phyloP scores from a whole-genome alignment of 2,113 vertebrate species.

The Thalassarche chlororhynchos region DNA sequence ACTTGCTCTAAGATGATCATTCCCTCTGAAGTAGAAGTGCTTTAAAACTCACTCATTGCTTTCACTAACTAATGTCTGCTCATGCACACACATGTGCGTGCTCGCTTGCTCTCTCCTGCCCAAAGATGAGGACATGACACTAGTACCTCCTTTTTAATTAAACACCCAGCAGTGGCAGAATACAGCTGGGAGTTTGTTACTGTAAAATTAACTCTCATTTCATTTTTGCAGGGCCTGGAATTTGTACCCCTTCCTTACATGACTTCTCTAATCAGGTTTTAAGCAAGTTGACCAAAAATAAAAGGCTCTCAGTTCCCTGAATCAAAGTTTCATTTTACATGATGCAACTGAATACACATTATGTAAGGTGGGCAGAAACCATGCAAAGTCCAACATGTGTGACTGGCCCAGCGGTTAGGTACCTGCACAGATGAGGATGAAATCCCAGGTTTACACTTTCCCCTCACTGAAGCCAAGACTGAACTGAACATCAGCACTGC shows the following conservation, averaged over 20 bases:
- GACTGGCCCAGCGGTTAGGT: rapidly evolving
- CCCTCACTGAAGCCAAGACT: background rate
- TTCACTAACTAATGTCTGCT: no score
- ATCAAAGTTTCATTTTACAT: background rate
- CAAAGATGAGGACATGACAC: background rate
- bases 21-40: background rate
- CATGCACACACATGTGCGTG: rapidly evolving
- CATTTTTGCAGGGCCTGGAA: background rate
- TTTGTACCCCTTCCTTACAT: background rate
- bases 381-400: rapidly evolving
- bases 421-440: rapidly evolving
- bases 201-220: background rate
- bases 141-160: background rate
- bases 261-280: background rate
- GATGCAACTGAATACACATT: no score
- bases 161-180: background rate
- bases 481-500: background rate
- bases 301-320: background rate
- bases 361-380: background rate
- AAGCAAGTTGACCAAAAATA: background rate
- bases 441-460: background rate
- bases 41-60: background rate
- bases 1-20: background rate
- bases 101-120: background rate
- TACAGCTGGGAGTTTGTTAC: background rate